Evolutionary conservation across 2,797 vertebrate species (phyloP).

Genomic region (Margarornis squamiger): DNA sequence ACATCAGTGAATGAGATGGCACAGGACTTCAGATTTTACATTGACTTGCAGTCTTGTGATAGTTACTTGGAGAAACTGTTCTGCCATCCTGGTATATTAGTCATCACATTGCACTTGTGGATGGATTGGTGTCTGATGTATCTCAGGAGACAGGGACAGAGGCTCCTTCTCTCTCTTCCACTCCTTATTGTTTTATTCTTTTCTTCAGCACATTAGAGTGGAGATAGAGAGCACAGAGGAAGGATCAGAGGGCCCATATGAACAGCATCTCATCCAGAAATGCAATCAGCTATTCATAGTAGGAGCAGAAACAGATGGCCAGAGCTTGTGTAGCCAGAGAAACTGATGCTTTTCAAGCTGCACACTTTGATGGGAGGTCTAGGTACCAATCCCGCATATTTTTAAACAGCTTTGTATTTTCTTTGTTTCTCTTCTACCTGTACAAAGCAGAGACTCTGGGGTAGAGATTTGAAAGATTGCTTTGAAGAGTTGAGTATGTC

Average conservation of each 20-base stretch:
- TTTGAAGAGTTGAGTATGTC: background rate
- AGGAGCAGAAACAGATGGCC: background rate
- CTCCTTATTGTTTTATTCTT: background rate
- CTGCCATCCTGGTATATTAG: background rate
- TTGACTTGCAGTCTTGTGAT: background rate
- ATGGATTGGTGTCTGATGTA: background rate
- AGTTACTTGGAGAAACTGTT: background rate
- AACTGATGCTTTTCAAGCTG: background rate
- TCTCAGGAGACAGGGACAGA: background rate
- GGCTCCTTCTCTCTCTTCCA: background rate
- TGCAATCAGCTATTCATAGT: background rate
- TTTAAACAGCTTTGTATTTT: background rate
- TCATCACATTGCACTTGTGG: background rate
- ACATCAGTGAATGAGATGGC: background rate
- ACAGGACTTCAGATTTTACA: accelerated
- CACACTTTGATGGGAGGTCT: background rate
- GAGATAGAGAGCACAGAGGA: background rate
- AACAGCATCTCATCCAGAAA: background rate
- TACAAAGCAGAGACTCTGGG: background rate
- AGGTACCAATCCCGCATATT: background rate
- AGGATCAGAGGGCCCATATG: background rate
- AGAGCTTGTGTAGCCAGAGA: background rate
- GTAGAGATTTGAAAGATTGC: background rate
- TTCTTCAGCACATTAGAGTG: background rate
- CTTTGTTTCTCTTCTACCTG: background rate